phyloP scores from a whole-genome alignment of 1,140 invertebrate species.

The Globodera ellingtonae region DNA sequence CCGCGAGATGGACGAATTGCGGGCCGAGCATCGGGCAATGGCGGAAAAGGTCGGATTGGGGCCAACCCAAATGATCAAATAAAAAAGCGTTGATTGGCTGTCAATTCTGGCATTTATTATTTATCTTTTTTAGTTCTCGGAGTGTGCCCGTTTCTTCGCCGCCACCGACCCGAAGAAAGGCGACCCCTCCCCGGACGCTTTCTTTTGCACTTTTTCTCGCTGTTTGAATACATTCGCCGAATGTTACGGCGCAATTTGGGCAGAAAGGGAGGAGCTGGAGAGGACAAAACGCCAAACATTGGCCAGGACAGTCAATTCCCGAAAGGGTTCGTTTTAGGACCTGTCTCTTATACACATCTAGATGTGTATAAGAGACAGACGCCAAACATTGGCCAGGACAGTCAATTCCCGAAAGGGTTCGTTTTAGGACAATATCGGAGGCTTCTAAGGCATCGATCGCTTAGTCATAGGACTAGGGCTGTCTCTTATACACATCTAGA shows the following conservation, averaged over 20 bases:
- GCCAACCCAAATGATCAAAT: slow-evolving; percentile 1
- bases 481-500: too few relatives aligned
- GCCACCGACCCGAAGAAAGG: slow-evolving; percentile 76
- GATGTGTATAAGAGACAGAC: too few relatives aligned
- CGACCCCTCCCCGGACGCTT: slow-evolving; percentile 84
- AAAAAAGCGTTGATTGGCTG: too few relatives aligned
- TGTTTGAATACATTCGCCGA: slow-evolving; percentile 84
- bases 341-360: too few relatives aligned
- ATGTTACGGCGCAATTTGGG: slow-evolving; percentile 77
- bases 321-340: slow-evolving; percentile 50
- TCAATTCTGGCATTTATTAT: neutral
- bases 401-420: slow-evolving; percentile 56
- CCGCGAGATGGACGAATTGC: slow-evolving; percentile 85
- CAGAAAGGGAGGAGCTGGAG: slow-evolving; percentile 86
- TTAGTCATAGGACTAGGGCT: too few relatives aligned
- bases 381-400: slow-evolving; percentile 81
- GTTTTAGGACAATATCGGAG: neutral
- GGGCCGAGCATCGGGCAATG: slow-evolving; percentile 89
- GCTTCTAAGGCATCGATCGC: too few relatives aligned
- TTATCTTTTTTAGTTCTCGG: slow-evolving; percentile 41
- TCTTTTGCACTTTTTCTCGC: slow-evolving; percentile 89
- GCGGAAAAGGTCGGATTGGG: slow-evolving; percentile 72
- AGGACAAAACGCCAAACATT: slow-evolving; percentile 86
- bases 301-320: slow-evolving; percentile 68
- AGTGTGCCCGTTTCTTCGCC: slow-evolving; percentile 73